A percentile compares a stretch with the other conserved stretches of the same genome.
Conservation (phyloP, 2,888 invertebrate genomes). For the Agonopterix subpropinquella region DNA sequence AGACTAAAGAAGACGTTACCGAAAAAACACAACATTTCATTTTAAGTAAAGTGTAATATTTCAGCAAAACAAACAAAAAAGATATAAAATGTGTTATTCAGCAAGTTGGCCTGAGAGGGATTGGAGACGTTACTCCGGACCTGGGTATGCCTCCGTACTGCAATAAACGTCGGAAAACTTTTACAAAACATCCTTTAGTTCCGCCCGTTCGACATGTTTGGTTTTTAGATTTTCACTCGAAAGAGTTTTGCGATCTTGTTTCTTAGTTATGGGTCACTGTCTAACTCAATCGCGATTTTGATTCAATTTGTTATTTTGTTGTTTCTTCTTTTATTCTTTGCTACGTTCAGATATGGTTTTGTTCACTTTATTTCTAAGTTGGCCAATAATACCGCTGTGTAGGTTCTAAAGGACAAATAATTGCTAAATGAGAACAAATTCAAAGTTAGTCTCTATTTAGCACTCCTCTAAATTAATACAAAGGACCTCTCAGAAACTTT, state of each 20-base stretch:
- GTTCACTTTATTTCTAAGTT: not conserved
- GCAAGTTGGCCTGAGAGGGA: conserved; percentile 20
- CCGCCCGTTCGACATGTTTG: conserved; percentile 49
- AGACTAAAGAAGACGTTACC: too few species aligned
- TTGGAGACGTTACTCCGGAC: conserved; percentile 7
- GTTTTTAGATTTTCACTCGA: conserved; percentile 49
- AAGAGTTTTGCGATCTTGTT: conserved; percentile 28
- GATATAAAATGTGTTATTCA: conserved; percentile 28
- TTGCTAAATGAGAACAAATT: too few species aligned
- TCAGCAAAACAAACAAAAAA: conserved; percentile 23
- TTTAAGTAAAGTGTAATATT: conserved; percentile 11
- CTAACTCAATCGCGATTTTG: conserved; percentile 34
- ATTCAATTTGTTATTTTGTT: conserved; percentile 36
- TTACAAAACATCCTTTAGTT: conserved; percentile 51
- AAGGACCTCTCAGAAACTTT: too few species aligned
- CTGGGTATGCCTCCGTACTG: conserved; percentile 27
- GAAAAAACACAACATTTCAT: too few species aligned
- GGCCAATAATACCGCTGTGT: too few species aligned
- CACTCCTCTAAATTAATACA: too few species aligned
- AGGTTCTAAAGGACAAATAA: too few species aligned
- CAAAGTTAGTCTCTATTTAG: too few species aligned
- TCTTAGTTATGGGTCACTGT: conserved; percentile 41
- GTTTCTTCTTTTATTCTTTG: conserved; percentile 12
- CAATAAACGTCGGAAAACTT: conserved; percentile 60
- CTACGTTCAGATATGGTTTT: not conserved